Base-by-base conservation (phyloP, 1,140 invertebrate genomes). In the Drosophila obscura region DNA sequence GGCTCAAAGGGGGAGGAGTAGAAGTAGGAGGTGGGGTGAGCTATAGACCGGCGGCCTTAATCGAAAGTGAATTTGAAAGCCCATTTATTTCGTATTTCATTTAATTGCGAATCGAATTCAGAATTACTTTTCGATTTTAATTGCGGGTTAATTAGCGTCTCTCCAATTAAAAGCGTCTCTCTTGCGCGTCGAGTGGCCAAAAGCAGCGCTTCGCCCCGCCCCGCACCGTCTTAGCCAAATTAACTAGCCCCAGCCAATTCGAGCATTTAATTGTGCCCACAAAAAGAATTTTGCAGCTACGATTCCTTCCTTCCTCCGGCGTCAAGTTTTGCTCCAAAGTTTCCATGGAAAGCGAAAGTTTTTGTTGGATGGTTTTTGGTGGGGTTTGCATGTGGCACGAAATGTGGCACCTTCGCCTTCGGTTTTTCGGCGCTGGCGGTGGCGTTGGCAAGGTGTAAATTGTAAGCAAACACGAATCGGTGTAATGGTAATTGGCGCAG, bases 211-310 rank as follows among this genome's bases (percentile, higher is more conserved):
- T 11, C 19, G 0, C 19, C 19, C 19, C 19, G 19, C 19, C 19
- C 19, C 19, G 1, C 19, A 19, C 19, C 35, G 35, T 39, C 11
- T 5, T 39, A 39, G 35, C 35, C 35, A 39, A 39, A 48, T 64
- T n/a, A 49, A 49, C 50, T 51, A 1, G 19, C 19, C 19, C 39
- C 8, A 28, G 48, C 44, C 53, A 52, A 62, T 13, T 39, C 35
- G 71, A 65, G 72, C 72, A 75, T 82, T 87, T 88, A 87, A 87
- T 87, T 87, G 82, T 87, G 82, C 78, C 82, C 82, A 87, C 85
- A 87, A 87, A 82, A 58, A 75, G 82, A 87, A 87, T 88, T 76
- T 64, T 53, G 39, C 59, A 44, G 58, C 66, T 64, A 13, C 35
- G 48, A 73, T 72, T 73, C 53, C 51, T 59, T 35, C 19, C 19